Percentiles rank a stretch among this genome's conserved stretches.
Conservation (phyloP, 2,113 vertebrate species). For the Myotis lucifugus region DNA sequence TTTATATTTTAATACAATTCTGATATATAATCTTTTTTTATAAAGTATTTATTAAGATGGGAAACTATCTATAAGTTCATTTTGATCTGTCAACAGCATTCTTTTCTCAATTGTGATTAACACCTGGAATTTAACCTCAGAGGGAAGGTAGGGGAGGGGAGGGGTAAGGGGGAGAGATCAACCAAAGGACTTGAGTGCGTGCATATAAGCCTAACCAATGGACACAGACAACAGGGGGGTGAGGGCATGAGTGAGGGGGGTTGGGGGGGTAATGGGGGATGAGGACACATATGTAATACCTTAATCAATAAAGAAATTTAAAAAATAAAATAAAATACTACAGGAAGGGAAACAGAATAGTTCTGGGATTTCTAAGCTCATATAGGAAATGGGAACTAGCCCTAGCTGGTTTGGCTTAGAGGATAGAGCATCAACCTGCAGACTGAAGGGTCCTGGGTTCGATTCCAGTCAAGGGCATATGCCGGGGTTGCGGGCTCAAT, state of each 20-base stretch:
- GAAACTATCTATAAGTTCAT: neutral
- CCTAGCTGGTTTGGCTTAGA: neutral
- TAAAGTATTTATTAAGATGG: neutral
- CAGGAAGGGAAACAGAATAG: neutral
- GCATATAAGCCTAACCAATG: too few relatives aligned
- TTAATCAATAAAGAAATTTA: too few relatives aligned
- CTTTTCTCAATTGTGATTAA: slow-evolving; percentile 25
- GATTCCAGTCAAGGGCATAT: neutral
- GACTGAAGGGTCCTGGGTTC: neutral
- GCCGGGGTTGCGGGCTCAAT: too few relatives aligned
- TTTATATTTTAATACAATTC: slow-evolving; percentile 6
- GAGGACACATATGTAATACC: too few relatives aligned
- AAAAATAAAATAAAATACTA: neutral
- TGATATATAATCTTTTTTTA: neutral
- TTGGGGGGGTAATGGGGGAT: too few relatives aligned
- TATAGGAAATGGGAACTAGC: neutral
- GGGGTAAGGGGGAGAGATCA: too few relatives aligned
- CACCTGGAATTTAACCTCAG: neutral
- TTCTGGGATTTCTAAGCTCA: slow-evolving; percentile 44
- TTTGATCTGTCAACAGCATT: neutral
- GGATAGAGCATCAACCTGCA: neutral
- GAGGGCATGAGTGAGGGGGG: too few relatives aligned
- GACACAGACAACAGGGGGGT: too few relatives aligned
- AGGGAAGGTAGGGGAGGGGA: too few relatives aligned
- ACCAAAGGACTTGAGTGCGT: too few relatives aligned